Evolutionary conservation across 2,888 invertebrate species (phyloP), one percentile per base, ranked within the genome.

Genomic region (Synanthedon vespiformis): DNA sequence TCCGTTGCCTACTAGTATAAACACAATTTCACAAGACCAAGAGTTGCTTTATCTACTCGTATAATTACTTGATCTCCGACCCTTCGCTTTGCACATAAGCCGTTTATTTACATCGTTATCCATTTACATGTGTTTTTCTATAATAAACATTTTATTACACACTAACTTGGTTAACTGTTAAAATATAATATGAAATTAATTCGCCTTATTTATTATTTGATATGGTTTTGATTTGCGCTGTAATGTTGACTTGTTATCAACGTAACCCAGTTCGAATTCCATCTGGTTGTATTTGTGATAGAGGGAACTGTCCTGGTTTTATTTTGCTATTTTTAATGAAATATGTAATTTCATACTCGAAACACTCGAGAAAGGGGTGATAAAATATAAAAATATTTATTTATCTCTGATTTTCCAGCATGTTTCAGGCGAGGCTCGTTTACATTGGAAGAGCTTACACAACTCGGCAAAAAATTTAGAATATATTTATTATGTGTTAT

Each of bases 181-280:
- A 34, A 34, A 34, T 34, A 34, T 34, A 34, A 34, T 34, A 34
- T 34, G 34, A 34, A 34, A 34, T 34, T 34, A 34, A 34, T 34
- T 34, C 34, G 34, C 34, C 34, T 10, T 34, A 34, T 34, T 34
- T 10, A 34, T 49, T 49, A 22, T 22, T 49, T 14, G 34, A 34
- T 34, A 34, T 10, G 34, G 10, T 34, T 34, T 34, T 34, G 34
- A 34, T 44, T 44, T 56, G 55, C 57, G 57, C 51, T n/a, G 57
- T 56, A 22, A 22, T 52, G 55, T 59, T 63, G 72, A 77, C 77
- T 75, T 58, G 70, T 73, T 84, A 85, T 85, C 86, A 59, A 51
- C 54, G 80, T 83, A 83, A 84, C 86, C 85, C 62, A 84, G 83
- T 85, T 85, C 82, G 67, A 67, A 64, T 58, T 60, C 66, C 82